Evolutionary conservation across 2,113 vertebrate species (phyloP).

Genomic region (Rhinolophus sinicus): DNA sequence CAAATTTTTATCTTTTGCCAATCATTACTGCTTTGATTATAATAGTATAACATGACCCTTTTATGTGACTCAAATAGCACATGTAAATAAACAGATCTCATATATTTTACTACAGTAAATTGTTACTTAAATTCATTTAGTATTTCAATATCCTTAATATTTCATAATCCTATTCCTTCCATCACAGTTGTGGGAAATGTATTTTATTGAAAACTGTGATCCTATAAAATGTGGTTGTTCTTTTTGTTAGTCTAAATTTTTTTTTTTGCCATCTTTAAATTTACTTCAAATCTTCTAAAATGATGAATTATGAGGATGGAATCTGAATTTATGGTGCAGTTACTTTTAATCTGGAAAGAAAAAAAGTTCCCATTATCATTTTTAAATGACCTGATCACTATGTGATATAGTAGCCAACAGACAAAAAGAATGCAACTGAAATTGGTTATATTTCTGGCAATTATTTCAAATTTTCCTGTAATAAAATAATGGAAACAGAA

Average conservation of each 20-base stretch:
- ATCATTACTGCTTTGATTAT: neutral
- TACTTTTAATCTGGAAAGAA: slow-evolving; percentile 28
- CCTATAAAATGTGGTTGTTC: neutral
- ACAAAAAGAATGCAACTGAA: neutral
- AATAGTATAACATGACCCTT: neutral
- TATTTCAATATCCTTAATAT: neutral
- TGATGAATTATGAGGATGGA: neutral
- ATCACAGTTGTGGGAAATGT: neutral
- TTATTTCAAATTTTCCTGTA: slow-evolving; percentile 20
- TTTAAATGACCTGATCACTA: neutral
- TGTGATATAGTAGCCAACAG: neutral
- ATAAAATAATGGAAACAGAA: neutral
- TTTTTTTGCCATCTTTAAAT: neutral
- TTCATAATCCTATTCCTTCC: neutral
- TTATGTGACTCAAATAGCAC: neutral
- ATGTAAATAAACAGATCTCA: neutral
- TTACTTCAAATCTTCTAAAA: neutral
- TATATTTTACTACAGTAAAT: neutral
- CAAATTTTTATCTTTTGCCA: neutral
- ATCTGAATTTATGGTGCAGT: neutral
- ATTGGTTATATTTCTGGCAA: neutral
- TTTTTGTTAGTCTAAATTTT: neutral
- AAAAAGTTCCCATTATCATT: neutral
- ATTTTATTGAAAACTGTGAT: neutral
- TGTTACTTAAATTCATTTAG: neutral